Evolutionary conservation across 1,140 invertebrate species (phyloP).

Genomic region (Drosophila aff.): DNA sequence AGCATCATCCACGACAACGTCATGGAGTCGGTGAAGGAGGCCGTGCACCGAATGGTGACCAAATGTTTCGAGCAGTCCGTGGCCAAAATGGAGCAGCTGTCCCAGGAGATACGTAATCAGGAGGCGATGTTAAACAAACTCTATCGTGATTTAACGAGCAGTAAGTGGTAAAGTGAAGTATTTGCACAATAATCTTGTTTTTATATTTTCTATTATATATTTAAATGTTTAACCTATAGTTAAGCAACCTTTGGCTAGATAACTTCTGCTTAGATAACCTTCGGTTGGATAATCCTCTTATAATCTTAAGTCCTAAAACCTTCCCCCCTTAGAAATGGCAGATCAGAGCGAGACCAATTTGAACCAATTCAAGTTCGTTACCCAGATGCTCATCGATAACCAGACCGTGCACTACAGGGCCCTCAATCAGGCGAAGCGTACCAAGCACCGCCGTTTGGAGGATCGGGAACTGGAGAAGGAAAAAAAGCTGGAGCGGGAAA

Average conservation of each 20-base stretch:
- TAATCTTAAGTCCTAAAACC: too few relatives aligned
- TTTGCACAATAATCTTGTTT: too few relatives aligned
- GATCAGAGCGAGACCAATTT: slow-evolving; percentile 55
- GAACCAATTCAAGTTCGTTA: slow-evolving; percentile 73
- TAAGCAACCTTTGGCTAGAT: too few relatives aligned
- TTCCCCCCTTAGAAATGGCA: slow-evolving; percentile 44
- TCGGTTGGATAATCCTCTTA: too few relatives aligned
- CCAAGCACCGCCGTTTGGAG: slow-evolving; percentile 4
- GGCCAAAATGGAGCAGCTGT: slow-evolving; percentile 33
- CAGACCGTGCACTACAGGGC: slow-evolving; percentile 56
- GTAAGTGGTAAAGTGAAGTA: slow-evolving; percentile 38
- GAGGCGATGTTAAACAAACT: slow-evolving; percentile 35
- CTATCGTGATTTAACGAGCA: slow-evolving; percentile 38
- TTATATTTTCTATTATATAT: too few relatives aligned
- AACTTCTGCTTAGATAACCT: too few relatives aligned
- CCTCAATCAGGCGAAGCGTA: slow-evolving; percentile 18
- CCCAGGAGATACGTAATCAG: slow-evolving; percentile 35
- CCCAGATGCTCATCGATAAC: slow-evolving; percentile 71
- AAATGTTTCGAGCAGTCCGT: slow-evolving; percentile 56
- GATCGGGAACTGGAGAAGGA: slow-evolving; percentile 9
- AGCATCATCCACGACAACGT: slow-evolving; percentile 67
- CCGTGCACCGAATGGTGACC: slow-evolving; percentile 37
- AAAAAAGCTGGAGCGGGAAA: neutral
- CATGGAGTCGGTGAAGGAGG: slow-evolving; percentile 54
- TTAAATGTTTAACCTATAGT: too few relatives aligned